These are phyloP conservation scores for Siphamia tubifer DNA, from an alignment of 2,113 vertebrate species.

Conservation along the genomic window DNA sequence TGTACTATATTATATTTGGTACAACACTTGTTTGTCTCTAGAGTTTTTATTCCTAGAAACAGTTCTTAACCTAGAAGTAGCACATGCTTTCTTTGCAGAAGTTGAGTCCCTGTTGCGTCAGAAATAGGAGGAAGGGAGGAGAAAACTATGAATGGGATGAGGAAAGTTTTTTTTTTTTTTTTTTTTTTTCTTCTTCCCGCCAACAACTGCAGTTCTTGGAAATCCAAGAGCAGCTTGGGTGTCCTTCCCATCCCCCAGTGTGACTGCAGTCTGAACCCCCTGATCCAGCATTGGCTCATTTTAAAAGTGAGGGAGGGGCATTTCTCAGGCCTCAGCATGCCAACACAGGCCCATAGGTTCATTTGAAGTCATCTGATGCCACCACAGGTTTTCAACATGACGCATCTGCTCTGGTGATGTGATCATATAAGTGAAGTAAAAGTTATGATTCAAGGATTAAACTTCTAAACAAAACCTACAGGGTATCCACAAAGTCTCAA, in stretches of 20 bases:
- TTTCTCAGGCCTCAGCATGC: not conserved
- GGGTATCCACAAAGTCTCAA: no score
- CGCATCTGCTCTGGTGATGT: not conserved
- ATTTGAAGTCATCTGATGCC: slow-evolving; percentile 35
- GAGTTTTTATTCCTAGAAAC: slow-evolving; percentile 17
- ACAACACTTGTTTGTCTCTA: not conserved
- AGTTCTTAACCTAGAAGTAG: not conserved
- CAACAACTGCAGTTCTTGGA: slow-evolving; percentile 55
- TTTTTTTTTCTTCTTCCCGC: not conserved
- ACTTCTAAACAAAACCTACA: no score
- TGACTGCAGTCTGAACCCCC: slow-evolving; percentile 36
- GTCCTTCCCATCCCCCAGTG: slow-evolving; percentile 34
- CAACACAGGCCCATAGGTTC: slow-evolving; percentile 5
- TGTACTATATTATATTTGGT: slow-evolving; percentile 40
- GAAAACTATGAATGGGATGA: slow-evolving; percentile 16
- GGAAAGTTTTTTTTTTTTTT: not conserved
- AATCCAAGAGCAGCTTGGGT: slow-evolving; percentile 4
- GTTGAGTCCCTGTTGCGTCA: slow-evolving; percentile 4
- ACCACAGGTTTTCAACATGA: not conserved
- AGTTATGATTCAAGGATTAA: no score
- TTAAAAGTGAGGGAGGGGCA: slow-evolving; percentile 28
- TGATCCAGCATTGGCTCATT: slow-evolving; percentile 24
- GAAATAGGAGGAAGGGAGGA: not conserved
- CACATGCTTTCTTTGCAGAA: not conserved
- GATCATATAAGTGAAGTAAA: no score